A percentile compares a stretch with the other conserved stretches of the same genome.
phyloP scores from a whole-genome alignment of 2,797 vertebrate species.

The Tolypeutes matacus region DNA sequence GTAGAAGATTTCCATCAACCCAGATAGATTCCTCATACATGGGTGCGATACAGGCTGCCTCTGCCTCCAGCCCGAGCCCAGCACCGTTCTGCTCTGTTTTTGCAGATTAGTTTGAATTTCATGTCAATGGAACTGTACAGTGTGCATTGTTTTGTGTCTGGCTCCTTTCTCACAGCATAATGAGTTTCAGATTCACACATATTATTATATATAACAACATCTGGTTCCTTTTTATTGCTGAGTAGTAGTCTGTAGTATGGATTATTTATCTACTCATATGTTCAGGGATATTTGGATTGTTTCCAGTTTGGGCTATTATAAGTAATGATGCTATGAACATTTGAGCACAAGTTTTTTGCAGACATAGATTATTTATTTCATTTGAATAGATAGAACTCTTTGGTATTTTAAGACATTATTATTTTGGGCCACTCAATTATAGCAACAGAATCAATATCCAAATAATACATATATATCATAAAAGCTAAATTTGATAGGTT shows the following conservation, averaged over 20 bases:
- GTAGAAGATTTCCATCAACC: neutral
- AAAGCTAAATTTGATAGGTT: neutral
- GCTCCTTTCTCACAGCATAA: too few relatives aligned
- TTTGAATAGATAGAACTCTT: neutral
- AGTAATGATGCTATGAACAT: too few relatives aligned
- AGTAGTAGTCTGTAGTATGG: neutral
- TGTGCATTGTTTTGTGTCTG: too few relatives aligned
- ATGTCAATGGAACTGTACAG: too few relatives aligned
- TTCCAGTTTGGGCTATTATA: too few relatives aligned
- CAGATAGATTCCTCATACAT: neutral
- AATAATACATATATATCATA: neutral
- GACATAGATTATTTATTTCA: neutral
- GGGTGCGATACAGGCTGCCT: neutral
- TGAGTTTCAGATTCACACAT: too few relatives aligned
- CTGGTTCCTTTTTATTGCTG: neutral
- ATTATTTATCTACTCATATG: neutral
- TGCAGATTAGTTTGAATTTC: too few relatives aligned
- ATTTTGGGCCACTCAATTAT: neutral
- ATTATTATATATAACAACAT: too few relatives aligned
- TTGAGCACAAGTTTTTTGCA: neutral
- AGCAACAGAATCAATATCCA: neutral
- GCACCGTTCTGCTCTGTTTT: neutral
- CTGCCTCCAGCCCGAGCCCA: neutral
- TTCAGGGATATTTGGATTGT: neutral
- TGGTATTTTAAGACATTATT: neutral